A percentile compares a stretch with the other conserved stretches of the same genome.
Conservation (phyloP, 2,888 invertebrate species). For the Gibbula magus region DNA sequence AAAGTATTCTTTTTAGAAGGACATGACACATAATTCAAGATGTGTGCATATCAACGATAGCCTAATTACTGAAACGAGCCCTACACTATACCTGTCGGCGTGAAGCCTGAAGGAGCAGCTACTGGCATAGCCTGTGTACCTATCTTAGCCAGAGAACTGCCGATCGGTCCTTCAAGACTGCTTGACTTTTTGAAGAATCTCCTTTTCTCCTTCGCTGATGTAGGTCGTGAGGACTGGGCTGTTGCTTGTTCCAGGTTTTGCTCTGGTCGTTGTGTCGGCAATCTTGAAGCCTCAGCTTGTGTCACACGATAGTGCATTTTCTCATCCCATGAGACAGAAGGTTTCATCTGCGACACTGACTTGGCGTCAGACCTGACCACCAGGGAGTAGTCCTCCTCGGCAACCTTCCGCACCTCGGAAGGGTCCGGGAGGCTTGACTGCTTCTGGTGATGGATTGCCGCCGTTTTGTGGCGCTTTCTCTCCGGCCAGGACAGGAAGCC, state of each 20-base stretch:
- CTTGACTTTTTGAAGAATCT: slow-evolving; percentile 49
- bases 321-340: slow-evolving; percentile 46
- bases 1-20: too few species aligned
- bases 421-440: slow-evolving; percentile 40
- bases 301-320: slow-evolving; percentile 36
- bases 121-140: slow-evolving; percentile 48
- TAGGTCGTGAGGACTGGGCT: neutral
- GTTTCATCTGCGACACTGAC: slow-evolving; percentile 31
- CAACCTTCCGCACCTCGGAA: slow-evolving; percentile 37
- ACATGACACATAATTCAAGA: too few species aligned
- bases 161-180: slow-evolving; percentile 56
- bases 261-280: neutral
- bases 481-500: slow-evolving; percentile 58
- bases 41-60: too few species aligned
- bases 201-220: slow-evolving; percentile 53
- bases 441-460: slow-evolving; percentile 28
- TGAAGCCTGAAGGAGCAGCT: slow-evolving; percentile 55
- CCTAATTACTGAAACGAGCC: too few species aligned
- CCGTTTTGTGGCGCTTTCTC: slow-evolving; percentile 33
- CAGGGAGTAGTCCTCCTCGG: slow-evolving; percentile 42
- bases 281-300: neutral
- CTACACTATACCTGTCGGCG: slow-evolving; percentile 50
- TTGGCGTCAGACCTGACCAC: slow-evolving; percentile 20
- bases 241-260: neutral
- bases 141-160: slow-evolving; percentile 49